Conservation (phyloP, 2,888 invertebrate genomes). For the Lasioglossum oenotherae region DNA sequence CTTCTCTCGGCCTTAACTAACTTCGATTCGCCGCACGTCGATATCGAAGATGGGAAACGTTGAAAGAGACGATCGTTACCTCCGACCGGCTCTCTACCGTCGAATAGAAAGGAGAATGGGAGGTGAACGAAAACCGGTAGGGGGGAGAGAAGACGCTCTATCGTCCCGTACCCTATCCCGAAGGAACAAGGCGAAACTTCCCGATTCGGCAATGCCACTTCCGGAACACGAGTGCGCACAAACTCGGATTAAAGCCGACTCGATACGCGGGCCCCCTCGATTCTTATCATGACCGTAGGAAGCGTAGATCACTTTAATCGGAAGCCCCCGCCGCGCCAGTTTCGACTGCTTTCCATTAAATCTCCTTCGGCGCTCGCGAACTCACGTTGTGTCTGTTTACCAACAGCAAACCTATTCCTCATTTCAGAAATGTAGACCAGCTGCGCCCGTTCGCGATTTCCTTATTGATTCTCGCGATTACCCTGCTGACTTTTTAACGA, state of each 20-base stretch:
- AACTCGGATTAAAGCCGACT: constrained; percentile 53
- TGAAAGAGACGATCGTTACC: not conserved
- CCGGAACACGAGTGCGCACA: constrained; percentile 48
- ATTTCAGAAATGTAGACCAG: constrained; percentile 24
- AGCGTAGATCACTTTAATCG: constrained; percentile 66
- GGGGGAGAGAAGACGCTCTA: constrained; percentile 19
- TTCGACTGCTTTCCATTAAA: constrained; percentile 55
- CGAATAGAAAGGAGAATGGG: not conserved
- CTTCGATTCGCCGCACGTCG: constrained; percentile 43
- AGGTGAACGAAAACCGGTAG: not conserved
- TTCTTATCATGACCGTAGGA: constrained; percentile 63
- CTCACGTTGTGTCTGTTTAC: constrained; percentile 27
- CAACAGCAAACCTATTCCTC: constrained; percentile 36
- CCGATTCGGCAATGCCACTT: constrained; percentile 54
- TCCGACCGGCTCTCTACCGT: not conserved
- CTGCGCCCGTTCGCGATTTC: not conserved
- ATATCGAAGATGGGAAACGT: constrained; percentile 21
- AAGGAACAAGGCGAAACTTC: constrained; percentile 56
- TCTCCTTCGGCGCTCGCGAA: constrained; percentile 42
- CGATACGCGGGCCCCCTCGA: constrained; percentile 41
- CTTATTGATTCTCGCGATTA: constrained; percentile 19
- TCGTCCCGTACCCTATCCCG: constrained; percentile 32
- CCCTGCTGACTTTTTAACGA: not conserved
- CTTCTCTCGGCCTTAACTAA: not conserved
- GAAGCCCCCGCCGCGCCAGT: constrained; percentile 40